Evolutionary conservation across 2,888 invertebrate species (phyloP), one percentile per base, ranked within the genome.

Genomic region (Ypsolopha scabrella): DNA sequence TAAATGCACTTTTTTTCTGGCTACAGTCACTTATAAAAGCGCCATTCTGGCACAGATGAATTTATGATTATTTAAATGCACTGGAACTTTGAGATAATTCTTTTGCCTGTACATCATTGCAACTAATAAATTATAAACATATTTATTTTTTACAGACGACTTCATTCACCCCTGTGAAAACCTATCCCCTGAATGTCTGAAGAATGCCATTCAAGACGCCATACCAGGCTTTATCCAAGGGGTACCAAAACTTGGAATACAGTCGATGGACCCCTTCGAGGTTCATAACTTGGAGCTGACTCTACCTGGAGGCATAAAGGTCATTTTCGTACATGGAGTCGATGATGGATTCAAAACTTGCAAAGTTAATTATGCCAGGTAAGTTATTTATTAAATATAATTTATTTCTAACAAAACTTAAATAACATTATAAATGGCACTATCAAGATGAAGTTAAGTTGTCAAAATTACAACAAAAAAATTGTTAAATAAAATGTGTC

Each of bases 331-430:
- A 10, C 48, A 72, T 8, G 78, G 74, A 0, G 52, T 58, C 6
- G 63, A 68, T 2, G 68, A 55, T 48, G 80, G 78, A 37, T 58
- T 77, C 9, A 67, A 62, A 47, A 61, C 64, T n/a, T 78, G 77
- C 52, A 49, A 61, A 2, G 67, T 76, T 24, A 72, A 73, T 58
- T 67, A 61, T 52, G 70, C 67, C 49, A 70, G 66, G 79, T 73
- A 58, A 54, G 57, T 53, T 35, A 48, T 41, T 46, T 37, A 47
- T 44, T 34, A 35, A 38, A 11, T 51, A 11, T 9, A 13, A 6
- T 41, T 38, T 38, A 38, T n/a, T 8, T 10, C 6, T 1, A 38
- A 2, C 38, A 10, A 10, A 38, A 10, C 24, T 24, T 24, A 24
- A 24, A 24, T 24, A 24, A 24, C 24, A 24, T 3, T 24, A 24